phyloP scores from a whole-genome alignment of 2,113 vertebrate species.

The Spheniscus mendiculus region DNA sequence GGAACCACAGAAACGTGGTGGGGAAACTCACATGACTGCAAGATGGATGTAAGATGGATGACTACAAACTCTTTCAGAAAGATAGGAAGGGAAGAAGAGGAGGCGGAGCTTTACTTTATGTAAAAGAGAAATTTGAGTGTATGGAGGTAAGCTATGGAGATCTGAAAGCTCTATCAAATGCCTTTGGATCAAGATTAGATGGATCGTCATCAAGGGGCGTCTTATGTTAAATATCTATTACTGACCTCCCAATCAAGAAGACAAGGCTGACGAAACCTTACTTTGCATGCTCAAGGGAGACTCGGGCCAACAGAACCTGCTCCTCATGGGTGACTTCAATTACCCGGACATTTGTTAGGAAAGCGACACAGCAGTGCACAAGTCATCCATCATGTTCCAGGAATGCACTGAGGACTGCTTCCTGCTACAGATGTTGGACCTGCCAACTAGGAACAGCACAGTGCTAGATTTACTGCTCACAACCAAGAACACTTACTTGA shows the following conservation, averaged over 20 bases:
- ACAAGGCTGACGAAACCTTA: background rate
- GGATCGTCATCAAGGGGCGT: background rate
- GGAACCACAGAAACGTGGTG: background rate
- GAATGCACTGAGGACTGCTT: background rate
- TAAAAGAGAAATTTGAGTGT: background rate
- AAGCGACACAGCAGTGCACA: background rate
- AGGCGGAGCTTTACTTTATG: background rate
- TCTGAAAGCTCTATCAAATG: background rate
- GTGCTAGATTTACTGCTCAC: background rate
- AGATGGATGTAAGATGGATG: background rate
- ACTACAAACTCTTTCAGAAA: background rate
- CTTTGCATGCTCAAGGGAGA: too few species aligned
- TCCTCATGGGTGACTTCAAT: background rate
- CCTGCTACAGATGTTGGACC: background rate
- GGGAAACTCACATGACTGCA: background rate
- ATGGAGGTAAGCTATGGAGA: background rate
- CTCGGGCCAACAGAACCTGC: background rate
- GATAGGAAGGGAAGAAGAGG: background rate
- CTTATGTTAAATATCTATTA: background rate
- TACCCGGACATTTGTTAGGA: background rate
- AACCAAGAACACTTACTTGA: background rate
- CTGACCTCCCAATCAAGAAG: background rate
- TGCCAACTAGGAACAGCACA: background rate
- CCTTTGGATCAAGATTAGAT: background rate
- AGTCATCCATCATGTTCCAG: background rate